Base-by-base conservation (phyloP, 2,113 vertebrate genomes). In the Maccullochella peelii region DNA sequence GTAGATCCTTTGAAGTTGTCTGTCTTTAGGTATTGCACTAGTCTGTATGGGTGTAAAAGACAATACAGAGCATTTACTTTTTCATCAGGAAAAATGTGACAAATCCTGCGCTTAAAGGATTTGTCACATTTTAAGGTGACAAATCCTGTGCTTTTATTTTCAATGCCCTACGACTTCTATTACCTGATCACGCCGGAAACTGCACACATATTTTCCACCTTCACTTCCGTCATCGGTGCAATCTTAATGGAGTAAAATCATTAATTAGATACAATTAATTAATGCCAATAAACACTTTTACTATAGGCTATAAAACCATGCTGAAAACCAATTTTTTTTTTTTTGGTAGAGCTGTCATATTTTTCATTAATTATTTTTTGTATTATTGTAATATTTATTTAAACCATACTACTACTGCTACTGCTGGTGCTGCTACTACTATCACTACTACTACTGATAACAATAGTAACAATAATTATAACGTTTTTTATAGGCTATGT, bases 121-220 rank as follows among this genome's bases (percentile, higher is more conserved):
- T 33, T 33, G 33, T 33, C 33, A 33, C 33, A 33, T 33, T 33
- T 33, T 33, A 33, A 33, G 33, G 0, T 33, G 33, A 33, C 33
- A 33, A 33, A 33, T 33, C 3, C 0, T 33, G 33, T 33, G 25
- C 63, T 73, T 87, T 87, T 89, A 84, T 65, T 86, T 87, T 84
- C 83, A 87, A 82, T 6, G 25, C 20, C 8, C 8, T 1, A 18
- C 8, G 10, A 36, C 7, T 18, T 25, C 0, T 7, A 16, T 25
- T 4, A n/a, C 0, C 0, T 23, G n/a, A 3, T 62, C 6, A 2
- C 7, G 0, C 49, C 65, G 62, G 77, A 82, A 73, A 33, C 57
- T n/a, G 38, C 6, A 8, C 2, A 27, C 1, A 12, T 14, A 8
- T 70, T 66, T 3, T 36, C 1, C 0, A 44, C 18, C 42, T 62